phyloP scores from a whole-genome alignment of 2,797 vertebrate species.

The Varecia variegata region DNA sequence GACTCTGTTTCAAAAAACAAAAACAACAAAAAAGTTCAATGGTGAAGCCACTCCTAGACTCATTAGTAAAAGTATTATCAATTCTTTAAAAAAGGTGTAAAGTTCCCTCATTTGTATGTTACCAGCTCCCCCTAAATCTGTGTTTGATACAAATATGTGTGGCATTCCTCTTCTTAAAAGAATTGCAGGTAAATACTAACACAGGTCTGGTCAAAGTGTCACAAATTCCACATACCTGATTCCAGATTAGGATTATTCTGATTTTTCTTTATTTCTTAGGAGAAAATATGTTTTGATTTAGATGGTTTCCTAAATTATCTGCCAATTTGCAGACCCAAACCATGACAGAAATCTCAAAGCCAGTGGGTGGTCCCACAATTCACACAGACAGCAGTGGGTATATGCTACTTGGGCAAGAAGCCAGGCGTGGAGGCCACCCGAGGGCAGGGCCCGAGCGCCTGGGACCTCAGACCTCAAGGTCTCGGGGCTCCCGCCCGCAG shows the following conservation, averaged over 20 bases:
- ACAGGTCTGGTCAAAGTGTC: not conserved
- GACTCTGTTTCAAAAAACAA: too few species aligned
- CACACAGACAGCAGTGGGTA: not conserved
- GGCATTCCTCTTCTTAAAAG: not conserved
- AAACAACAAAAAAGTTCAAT: not conserved
- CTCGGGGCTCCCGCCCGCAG: fast-evolving
- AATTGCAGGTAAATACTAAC: not conserved
- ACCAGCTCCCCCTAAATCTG: fast-evolving
- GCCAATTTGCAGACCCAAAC: not conserved
- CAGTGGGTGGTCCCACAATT: not conserved
- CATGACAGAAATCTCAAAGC: not conserved
- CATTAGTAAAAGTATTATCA: not conserved
- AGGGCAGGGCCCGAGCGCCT: fast-evolving
- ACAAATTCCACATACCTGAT: not conserved
- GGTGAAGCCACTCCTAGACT: not conserved
- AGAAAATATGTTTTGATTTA: not conserved
- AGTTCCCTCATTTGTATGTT: too few species aligned
- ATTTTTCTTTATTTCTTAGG: not conserved
- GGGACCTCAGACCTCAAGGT: fast-evolving
- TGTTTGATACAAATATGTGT: fast-evolving
- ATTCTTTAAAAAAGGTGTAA: not conserved
- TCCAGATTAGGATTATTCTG: not conserved
- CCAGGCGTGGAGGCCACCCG: fast-evolving
- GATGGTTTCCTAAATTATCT: not conserved
- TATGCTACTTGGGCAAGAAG: not conserved